Base-by-base conservation (phyloP, 2,888 invertebrate genomes). In the Drosophila anceps region DNA sequence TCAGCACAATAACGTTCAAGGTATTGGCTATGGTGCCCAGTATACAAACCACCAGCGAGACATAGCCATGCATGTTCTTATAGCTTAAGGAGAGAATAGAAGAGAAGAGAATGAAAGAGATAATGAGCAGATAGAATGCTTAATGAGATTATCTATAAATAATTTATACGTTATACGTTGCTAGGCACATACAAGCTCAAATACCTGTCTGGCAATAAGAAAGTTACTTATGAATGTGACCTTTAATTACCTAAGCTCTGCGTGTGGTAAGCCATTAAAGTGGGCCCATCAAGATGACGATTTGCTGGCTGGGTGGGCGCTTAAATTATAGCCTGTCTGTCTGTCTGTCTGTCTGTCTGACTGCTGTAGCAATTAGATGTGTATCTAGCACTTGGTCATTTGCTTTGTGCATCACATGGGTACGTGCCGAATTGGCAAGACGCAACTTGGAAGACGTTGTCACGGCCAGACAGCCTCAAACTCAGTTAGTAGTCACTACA, bases 11-110 rank as follows among this genome's bases (percentile, higher is more conserved):
- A 74, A 98, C 97, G 93, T 98, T 98, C 87, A 98, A 94, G n/a
- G 96, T 95, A 92, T 98, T 98, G 67, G 98, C 97, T 44, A 98
- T 95, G 44, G 97, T 97, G 55, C 98, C 98, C 91, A 98, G 96
- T 61, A 97, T 94, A 93, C 98, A 98, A 74, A 98, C 97, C 60
- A 96, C 94, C 43, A 98, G 94, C 71, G 97, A 97, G 61, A 97
- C 95, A 93, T 97, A 97, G 43, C 98, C 98, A 91, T 98, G 98
- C 64, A 96, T 92, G 24, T 95, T 94, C 69, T 95, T 94, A 93
- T 97, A 97, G 65, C 94, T 94, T 9, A n/a, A 1, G 9, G 31
- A 13, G 13, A 31, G 37, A 31, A 13, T 39, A n/a, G 8, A 6
- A 31, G 18, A 12, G 9, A 41, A 2, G n/a, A 6, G 31, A 9